Evolutionary conservation across 2,888 invertebrate genomes (phyloP), one percentile per base, ranked within the genome.

Genomic region (Drosophila flavopinicola): DNA sequence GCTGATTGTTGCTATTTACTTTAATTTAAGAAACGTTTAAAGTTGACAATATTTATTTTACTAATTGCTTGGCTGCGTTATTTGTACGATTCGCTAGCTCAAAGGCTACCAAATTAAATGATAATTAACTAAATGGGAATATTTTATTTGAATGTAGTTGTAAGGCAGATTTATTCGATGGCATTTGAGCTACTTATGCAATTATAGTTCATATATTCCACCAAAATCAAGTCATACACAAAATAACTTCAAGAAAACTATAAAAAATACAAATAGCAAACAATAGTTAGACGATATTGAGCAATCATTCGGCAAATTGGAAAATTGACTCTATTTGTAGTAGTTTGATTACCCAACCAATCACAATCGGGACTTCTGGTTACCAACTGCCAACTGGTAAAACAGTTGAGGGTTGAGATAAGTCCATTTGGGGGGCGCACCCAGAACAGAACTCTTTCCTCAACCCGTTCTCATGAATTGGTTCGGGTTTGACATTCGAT

Each of bases 401-500:
- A 24, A 41, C 37, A 32, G 5, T 25, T 3, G 32, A 25, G 32
- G 23, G 20, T 3, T 24, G 23, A 32, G 53, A 30, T 59, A 32
- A 49, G 27, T 3, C 6, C 17, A n/a, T 11, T 27, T 15, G 35
- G 30, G 32, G 39, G 32, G 11, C 13, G 10, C 11, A 29, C 15
- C 15, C 6, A 41, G 33, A 17, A 7, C 33, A 33, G 10, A 42
- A 32, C 25, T 27, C 30, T 27, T 39, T 35, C 23, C 33, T 13
- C 11, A 42, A 32, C 25, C 30, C 30, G 32, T 39, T 35, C 23
- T 27, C 32, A 24, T 7, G 20, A 15, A 51, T 41, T 35, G 37
- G 56, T 11, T 44, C 15, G 33, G 42, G 53, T 35, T 63, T 38
- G 57, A 29, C 61, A 27, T 63, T 79, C 66, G 66, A 84, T 78